Evolutionary conservation across 1,140 invertebrate species (phyloP), one percentile per base, ranked within the genome.

Genomic region (Nephotettix cincticeps): DNA sequence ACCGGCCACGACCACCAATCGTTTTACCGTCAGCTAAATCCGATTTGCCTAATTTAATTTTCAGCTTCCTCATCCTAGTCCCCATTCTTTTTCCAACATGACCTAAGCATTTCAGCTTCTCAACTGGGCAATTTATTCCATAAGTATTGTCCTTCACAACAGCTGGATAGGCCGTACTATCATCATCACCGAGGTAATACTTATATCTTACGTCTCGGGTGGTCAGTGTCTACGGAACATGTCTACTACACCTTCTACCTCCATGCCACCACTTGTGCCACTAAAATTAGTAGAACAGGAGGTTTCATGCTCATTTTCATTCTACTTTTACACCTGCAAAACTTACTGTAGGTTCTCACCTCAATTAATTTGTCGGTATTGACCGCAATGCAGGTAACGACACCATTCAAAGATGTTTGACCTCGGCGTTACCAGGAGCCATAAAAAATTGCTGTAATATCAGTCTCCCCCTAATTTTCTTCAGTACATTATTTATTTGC

Each of bases 191-290:
- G 56, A 76, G 70, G 66, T 71, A 73, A 30, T 72, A 28, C 43
- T 66, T 63, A 47, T 75, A 75, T 58, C 56, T 64, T 28, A 74
- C 66, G 40, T 56, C 61, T 45, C 71, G 71, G 19, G 51, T 23
- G 29, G 54, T 36, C 32, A 64, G 28, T 14, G 70, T 74, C 54
- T 74, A 51, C 69, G 30, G 67, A 73, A 72, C 68, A 61, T 64
- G 58, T 71, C 36, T 9, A 65, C 3, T 25, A 65, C 28, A 28
- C 69, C 69, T 25, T 71, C 17, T 3, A 47, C 36, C 54, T 76
- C 74, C 74, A 76, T 76, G 64, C 69, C 73, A 36, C 71, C 75
- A 70, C 73, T 74, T 40, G 69, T 74, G 45, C 73, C 74, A 30
- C 17, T 21, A 45, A 72, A 74, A 72, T 77, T 77, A 19, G 51